phyloP scores from a whole-genome alignment of 2,797 vertebrate species.

The Channallabes apus region DNA sequence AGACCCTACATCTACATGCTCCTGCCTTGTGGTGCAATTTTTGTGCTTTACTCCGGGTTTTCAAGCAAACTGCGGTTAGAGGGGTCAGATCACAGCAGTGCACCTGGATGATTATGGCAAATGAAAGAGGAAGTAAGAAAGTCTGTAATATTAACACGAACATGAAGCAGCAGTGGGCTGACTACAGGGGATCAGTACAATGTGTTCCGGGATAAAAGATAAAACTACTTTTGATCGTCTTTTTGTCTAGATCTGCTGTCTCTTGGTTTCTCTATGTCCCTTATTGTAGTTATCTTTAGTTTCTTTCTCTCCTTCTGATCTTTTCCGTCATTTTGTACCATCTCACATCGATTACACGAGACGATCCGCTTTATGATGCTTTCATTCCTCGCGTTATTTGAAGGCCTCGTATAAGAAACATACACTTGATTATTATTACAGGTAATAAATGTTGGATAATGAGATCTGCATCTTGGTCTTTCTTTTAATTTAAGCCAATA shows the following conservation, averaged over 20 bases:
- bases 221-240: not conserved
- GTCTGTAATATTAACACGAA: not conserved
- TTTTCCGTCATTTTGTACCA: not conserved
- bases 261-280: not conserved
- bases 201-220: not conserved
- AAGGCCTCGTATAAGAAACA: not conserved
- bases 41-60: constrained; percentile 3
- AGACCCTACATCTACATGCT: not conserved
- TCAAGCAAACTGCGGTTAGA: not conserved
- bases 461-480: not conserved
- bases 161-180: not conserved
- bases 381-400: not conserved
- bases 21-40: constrained; percentile 4
- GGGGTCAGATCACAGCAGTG: constrained; percentile 24
- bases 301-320: not conserved
- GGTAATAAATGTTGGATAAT: constrained; percentile 8
- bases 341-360: not conserved
- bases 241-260: not conserved
- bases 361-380: too few species aligned
- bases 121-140: not conserved
- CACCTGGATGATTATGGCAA: not conserved
- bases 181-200: constrained; percentile 3
- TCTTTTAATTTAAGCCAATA: not conserved
- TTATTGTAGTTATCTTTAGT: not conserved
- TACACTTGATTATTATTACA: not conserved